These are phyloP conservation scores for Oophaga pumilio DNA, from an alignment of 2,113 vertebrate genomes.

Conservation along the genomic window DNA sequence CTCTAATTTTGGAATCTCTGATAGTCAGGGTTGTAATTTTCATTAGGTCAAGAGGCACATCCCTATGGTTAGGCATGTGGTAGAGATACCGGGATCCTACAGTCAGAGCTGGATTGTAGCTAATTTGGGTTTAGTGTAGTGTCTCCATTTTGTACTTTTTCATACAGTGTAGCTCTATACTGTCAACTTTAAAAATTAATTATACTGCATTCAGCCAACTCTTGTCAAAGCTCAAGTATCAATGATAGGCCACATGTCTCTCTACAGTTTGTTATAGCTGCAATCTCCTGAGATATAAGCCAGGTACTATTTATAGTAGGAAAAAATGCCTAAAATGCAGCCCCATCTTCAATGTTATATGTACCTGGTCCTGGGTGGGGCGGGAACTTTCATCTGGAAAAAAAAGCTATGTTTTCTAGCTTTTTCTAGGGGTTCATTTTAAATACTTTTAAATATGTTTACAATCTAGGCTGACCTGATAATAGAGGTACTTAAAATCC, in stretches of 20 bases:
- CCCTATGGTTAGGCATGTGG: too few relatives aligned
- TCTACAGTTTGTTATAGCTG: background rate
- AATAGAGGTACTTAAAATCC: background rate
- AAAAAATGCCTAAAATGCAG: background rate
- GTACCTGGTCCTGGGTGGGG: background rate
- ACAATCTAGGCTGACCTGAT: too few relatives aligned
- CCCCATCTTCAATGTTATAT: background rate
- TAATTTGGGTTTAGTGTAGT: background rate
- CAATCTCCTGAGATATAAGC: background rate
- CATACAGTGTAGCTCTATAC: background rate
- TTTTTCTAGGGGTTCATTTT: background rate
- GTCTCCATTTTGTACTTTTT: background rate
- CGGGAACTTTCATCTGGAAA: background rate
- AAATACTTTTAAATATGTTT: too few relatives aligned
- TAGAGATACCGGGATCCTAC: too few relatives aligned
- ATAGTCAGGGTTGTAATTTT: too few relatives aligned
- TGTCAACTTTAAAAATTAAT: background rate
- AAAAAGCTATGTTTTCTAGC: background rate
- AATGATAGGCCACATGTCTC: background rate
- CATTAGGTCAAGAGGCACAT: too few relatives aligned
- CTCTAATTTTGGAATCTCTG: background rate
- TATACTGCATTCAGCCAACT: background rate
- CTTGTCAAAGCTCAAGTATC: background rate
- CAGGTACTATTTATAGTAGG: background rate
- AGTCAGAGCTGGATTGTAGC: too few relatives aligned